Conservation (phyloP, 35 echinoderm and acorn worm species). For the Apostichopus parvimensis region DNA sequence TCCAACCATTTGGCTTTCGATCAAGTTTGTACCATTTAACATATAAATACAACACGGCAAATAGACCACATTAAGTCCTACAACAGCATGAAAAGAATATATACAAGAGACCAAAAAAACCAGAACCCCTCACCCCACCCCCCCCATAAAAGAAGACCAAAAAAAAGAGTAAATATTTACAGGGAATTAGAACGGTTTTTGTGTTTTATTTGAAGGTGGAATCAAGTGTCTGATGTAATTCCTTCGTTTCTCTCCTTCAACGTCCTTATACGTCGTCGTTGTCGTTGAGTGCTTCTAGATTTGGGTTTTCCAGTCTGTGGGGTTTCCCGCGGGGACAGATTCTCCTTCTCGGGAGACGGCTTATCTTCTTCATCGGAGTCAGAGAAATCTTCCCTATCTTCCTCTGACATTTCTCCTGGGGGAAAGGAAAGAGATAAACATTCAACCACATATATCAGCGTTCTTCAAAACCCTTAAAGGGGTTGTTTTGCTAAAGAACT, state of each 20-base stretch:
- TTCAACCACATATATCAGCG: background rate
- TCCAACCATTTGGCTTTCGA: too few relatives aligned
- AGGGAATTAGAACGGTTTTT: background rate
- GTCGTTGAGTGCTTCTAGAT: background rate
- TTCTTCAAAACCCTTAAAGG: background rate
- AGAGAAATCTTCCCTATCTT: background rate
- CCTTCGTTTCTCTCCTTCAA: conserved; percentile 30
- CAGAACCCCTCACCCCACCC: too few relatives aligned
- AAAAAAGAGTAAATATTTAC: background rate
- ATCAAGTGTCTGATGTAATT: conserved; percentile 3
- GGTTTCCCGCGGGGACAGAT: conserved; percentile 19
- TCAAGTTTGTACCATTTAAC: too few relatives aligned
- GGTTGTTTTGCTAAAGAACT: too few relatives aligned
- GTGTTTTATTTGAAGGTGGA: background rate
- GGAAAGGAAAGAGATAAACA: background rate
- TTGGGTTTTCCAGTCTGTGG: conserved; percentile 28
- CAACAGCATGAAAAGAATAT: too few relatives aligned
- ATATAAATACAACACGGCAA: too few relatives aligned
- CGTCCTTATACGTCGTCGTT: background rate
- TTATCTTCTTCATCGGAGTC: background rate
- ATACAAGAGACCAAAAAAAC: too few relatives aligned
- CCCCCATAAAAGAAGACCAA: too few relatives aligned
- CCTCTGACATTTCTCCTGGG: background rate
- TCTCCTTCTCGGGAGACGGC: background rate
- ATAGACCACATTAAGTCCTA: too few relatives aligned